Evolutionary conservation across 2,888 invertebrate species (phyloP), one percentile per base, ranked within the genome.

Genomic region (Gymnoscelis rufifasciata): DNA sequence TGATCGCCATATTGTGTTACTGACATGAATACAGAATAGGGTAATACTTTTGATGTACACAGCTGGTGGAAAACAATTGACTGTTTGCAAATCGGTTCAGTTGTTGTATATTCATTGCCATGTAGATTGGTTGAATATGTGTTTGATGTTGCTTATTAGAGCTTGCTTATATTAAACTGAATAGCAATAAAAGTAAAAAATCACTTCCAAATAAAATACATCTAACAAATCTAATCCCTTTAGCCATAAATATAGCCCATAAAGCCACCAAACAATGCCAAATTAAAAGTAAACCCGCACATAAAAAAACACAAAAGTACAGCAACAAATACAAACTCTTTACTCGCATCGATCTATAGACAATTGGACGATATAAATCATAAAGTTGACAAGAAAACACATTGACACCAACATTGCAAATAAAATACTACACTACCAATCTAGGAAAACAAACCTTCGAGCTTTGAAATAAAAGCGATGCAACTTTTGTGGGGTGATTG

Each of bases 301-400:
- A 41, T 42, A 75, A 72, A 78, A 31, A 59, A 73, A 68, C 65
- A 76, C 73, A 78, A 78, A 75, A 74, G 60, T 64, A 63, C 59
- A 57, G 63, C 68, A 59, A 81, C 80, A 79, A 81, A 83, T 78
- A 80, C 75, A 79, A 81, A 79, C 78, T 82, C 79, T 83, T 83
- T 83, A 80, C 81, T 80, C 76, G 81, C 83, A 78, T 78, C 75
- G 72, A 71, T 63, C 71, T 81, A 83, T 83, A 84, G 81, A 87
- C 86, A 87, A 86, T 84, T 74, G 80, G 62, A 66, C 48, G 64
- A 58, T 66, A 86, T 88, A 87, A 87, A 88, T 88, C 87, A 84
- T 77, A 79, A 73, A 77, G 71, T 74, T 82, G 83, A 86, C 84
- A 83, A 83, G 83, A 83, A 83, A 83, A 81, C 76, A 74, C 69